phyloP scores from a whole-genome alignment of 2,888 invertebrate genomes.

The Reticulitermes lucifugus region DNA sequence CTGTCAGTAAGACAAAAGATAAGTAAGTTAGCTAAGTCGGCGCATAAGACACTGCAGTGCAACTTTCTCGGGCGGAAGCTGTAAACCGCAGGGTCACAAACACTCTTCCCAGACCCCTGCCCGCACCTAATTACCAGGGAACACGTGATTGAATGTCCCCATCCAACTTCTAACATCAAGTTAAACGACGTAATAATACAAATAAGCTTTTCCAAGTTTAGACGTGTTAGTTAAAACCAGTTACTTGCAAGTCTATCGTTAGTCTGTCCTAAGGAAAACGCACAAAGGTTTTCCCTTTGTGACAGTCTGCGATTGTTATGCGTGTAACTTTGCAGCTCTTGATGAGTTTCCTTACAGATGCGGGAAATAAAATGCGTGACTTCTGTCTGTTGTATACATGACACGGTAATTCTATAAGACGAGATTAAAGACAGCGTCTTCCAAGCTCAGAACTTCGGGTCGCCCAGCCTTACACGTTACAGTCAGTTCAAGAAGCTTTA shows the following conservation, averaged over 20 bases:
- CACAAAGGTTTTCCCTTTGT: no score
- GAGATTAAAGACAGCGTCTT: no score
- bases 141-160: background rate
- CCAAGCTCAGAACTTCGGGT: no score
- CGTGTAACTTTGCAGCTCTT: no score
- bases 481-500: no score
- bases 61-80: background rate
- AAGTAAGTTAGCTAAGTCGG: slow-evolving; percentile 2
- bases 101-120: background rate
- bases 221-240: background rate
- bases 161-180: background rate
- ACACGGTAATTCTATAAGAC: no score
- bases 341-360: no score
- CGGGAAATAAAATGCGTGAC: no score
- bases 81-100: background rate
- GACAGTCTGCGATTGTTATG: no score
- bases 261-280: no score
- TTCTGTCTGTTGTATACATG: no score
- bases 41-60: background rate
- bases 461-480: no score
- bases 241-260: background rate
- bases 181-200: slow-evolving; percentile 23
- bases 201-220: background rate
- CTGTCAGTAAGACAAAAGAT: background rate
- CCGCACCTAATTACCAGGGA: background rate